Conservation (phyloP, 2,797 vertebrate species). For the Phrynocephalus guinanensis region DNA sequence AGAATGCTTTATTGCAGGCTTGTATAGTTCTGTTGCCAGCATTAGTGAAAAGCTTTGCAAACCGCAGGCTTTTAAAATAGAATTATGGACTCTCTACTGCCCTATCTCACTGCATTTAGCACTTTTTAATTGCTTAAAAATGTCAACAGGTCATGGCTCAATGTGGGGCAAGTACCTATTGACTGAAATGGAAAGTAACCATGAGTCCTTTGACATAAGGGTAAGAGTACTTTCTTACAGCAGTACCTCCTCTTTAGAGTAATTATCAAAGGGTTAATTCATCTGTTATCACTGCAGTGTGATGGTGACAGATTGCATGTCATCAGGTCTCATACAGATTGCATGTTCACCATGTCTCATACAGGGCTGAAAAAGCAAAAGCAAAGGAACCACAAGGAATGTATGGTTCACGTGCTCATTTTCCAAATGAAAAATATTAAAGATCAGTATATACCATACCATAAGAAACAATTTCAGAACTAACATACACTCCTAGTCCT, state of each 20-base stretch:
- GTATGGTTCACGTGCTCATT: not conserved
- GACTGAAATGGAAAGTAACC: constrained; percentile 34
- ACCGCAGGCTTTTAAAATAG: constrained; percentile 70
- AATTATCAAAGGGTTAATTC: constrained; percentile 10
- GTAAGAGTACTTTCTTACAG: not conserved
- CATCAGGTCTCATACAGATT: too few species aligned
- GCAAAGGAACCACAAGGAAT: not conserved
- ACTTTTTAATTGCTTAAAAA: constrained; percentile 64
- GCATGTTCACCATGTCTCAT: too few species aligned
- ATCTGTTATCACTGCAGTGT: constrained; percentile 35
- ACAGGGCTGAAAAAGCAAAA: not conserved
- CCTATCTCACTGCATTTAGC: constrained; percentile 46
- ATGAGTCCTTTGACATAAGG: not conserved
- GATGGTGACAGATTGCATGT: not conserved
- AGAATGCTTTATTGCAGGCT: constrained; percentile 72
- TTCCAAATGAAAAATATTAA: not conserved
- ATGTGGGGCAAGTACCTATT: constrained; percentile 54
- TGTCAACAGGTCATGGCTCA: constrained; percentile 50
- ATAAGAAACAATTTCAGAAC: not conserved
- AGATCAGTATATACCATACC: not conserved
- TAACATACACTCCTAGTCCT: not conserved
- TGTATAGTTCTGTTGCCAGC: constrained; percentile 82
- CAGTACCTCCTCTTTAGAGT: constrained; percentile 4
- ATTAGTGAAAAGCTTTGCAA: constrained; percentile 72
- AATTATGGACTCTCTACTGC: constrained; percentile 59